Evolutionary conservation across 2,797 vertebrate species (phyloP), one percentile per base, ranked within the genome.

Genomic region (Xenopus petersii): DNA sequence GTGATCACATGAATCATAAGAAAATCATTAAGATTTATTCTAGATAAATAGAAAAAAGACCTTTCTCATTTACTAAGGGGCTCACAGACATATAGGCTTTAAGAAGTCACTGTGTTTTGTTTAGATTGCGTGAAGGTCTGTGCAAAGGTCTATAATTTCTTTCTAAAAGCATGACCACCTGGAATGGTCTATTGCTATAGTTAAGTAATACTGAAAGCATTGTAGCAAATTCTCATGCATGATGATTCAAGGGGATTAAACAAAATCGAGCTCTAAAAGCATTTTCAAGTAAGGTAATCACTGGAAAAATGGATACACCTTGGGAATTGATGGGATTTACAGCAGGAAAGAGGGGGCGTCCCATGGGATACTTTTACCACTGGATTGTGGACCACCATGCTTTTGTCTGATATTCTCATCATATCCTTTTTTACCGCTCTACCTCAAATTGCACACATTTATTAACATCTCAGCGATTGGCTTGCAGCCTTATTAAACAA

Each of bases 381-480:
- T 10, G 48, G 21, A 21, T 55, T 42, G 55, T 15, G 48, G 77
- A 79, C 77, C 77, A 74, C 77, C 71, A 74, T 79, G 77, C 60
- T 70, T 26, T 59, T 46, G 33, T 65, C 77, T 79, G 71, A 70
- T 54, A 65, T 79, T 74, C 71, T 79, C 77, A 74, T 79, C 58
- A 74, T 33, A 9, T 15, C 60, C 15, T 2, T 46, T 46, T 61
- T 48, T 64, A 54, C 68, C 54, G 62, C 42, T 24, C n/a, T 36
- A 47, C 33, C 56, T 61, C 30, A 74, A 66, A 13, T 36, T 65
- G 63, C 15, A 51, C 49, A 65, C 5, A 17, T 13, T 55, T 16
- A 67, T 30, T 30, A 12, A 46, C 13, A n/a, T 33, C 12, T 55
- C 67, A 10, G 26, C 15, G 24, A 55, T 55, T n/a, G 49, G n/a